Evolutionary conservation across 2,113 vertebrate species (phyloP).

Genomic region (Onychostoma macrolepis): DNA sequence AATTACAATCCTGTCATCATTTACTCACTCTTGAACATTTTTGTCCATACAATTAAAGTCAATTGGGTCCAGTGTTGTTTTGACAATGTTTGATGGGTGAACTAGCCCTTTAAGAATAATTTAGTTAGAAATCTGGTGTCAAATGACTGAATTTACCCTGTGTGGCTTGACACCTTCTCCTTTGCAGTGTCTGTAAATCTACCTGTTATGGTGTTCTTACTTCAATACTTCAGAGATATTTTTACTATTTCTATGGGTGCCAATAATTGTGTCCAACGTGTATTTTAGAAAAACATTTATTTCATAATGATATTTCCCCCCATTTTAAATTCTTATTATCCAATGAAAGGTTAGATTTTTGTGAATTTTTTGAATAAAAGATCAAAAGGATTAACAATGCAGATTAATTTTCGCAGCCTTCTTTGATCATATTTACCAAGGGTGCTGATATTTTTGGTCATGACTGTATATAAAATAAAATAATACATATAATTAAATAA

Average conservation of each 20-base stretch:
- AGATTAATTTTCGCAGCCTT: no score
- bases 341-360: no score
- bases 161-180: not conserved
- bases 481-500: not conserved
- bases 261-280: no score
- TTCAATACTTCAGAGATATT: no score
- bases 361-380: no score
- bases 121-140: not conserved
- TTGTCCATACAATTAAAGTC: not conserved
- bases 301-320: no score
- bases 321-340: no score
- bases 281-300: no score
- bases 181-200: constrained; percentile 79
- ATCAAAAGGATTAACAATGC: no score
- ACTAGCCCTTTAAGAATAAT: not conserved
- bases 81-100: not conserved
- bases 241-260: no score
- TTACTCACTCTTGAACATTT: not conserved
- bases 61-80: not conserved
- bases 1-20: not conserved
- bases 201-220: constrained; percentile 93
- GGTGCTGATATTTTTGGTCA: no score
- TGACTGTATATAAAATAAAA: not conserved
- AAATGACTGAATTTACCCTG: not conserved
- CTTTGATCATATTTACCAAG: no score